A percentile compares a stretch with the other conserved stretches of the same genome.
Conservation (phyloP, 1,140 invertebrate species). For the Aphaenogaster floridana region DNA sequence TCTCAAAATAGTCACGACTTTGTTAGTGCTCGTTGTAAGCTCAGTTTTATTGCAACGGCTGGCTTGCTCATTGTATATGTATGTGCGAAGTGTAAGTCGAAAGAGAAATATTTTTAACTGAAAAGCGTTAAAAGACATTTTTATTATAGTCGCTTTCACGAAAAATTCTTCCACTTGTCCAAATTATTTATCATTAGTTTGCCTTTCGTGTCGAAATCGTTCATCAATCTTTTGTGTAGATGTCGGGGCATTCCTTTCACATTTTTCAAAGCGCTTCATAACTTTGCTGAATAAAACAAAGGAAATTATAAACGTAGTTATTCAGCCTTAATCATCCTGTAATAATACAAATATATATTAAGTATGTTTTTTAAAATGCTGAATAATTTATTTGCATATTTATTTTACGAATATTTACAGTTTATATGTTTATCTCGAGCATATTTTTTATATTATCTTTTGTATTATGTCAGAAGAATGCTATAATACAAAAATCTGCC, state of each 20-base stretch:
- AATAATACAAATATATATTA: not conserved
- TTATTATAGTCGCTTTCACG: constrained; percentile 1
- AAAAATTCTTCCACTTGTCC: not conserved
- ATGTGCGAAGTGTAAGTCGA: constrained; percentile 3
- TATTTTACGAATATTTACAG: not conserved
- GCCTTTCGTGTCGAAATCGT: not conserved
- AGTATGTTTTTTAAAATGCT: not conserved
- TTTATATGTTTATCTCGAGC: not conserved
- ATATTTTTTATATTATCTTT: not conserved
- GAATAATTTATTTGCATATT: constrained; percentile 1
- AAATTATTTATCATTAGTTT: constrained; percentile 25
- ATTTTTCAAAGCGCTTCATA: not conserved
- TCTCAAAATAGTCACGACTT: constrained; percentile 58
- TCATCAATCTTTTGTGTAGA: not conserved
- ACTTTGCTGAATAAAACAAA: not conserved
- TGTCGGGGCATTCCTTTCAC: not conserved
- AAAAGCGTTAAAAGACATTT: constrained; percentile 24
- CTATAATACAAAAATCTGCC: not conserved
- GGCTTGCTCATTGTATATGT: not conserved
- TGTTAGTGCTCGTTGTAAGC: constrained; percentile 41
- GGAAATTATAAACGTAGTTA: not conserved
- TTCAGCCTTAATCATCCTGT: not conserved
- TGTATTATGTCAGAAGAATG: not conserved
- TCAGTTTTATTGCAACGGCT: constrained; percentile 28
- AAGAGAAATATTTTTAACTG: constrained; percentile 40